phyloP scores from a whole-genome alignment of 1,140 invertebrate species.

The Varroa destructor region DNA sequence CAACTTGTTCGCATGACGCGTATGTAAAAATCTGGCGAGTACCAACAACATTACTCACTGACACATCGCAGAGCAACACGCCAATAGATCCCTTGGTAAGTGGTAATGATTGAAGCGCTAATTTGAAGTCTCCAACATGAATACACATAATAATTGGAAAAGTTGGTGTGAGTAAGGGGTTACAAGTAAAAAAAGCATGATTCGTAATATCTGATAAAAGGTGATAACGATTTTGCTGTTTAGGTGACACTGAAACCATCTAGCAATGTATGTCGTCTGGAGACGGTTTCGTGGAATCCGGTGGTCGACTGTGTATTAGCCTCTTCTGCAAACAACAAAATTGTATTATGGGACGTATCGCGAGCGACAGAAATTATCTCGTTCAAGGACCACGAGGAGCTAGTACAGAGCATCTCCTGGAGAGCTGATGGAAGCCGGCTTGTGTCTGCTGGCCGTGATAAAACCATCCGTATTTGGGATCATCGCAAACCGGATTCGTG shows the following conservation, averaged over 20 bases:
- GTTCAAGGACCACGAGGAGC: conserved; percentile 61
- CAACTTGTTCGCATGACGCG: conserved; percentile 79
- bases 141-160: conserved; percentile 52
- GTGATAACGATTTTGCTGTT: conserved; percentile 56
- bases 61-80: conserved; percentile 34
- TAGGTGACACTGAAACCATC: conserved; percentile 24
- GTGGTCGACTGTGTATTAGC: conserved; percentile 67
- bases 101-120: conserved; percentile 30
- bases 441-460: conserved; percentile 59
- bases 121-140: conserved; percentile 51
- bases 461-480: conserved; percentile 64
- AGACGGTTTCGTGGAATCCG: conserved; percentile 72
- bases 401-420: conserved; percentile 71
- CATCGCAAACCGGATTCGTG: conserved; percentile 50
- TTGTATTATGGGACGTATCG: conserved; percentile 74
- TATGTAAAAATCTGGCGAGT: conserved; percentile 46
- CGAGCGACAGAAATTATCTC: conserved; percentile 59
- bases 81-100: neutral
- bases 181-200: neutral
- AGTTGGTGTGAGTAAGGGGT: conserved; percentile 58
- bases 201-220: neutral
- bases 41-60: conserved; percentile 26
- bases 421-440: conserved; percentile 58
- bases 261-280: conserved; percentile 56
- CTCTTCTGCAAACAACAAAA: conserved; percentile 60